Evolutionary conservation across 2,888 invertebrate species (phyloP).

Genomic region (Morinoia aosen): DNA sequence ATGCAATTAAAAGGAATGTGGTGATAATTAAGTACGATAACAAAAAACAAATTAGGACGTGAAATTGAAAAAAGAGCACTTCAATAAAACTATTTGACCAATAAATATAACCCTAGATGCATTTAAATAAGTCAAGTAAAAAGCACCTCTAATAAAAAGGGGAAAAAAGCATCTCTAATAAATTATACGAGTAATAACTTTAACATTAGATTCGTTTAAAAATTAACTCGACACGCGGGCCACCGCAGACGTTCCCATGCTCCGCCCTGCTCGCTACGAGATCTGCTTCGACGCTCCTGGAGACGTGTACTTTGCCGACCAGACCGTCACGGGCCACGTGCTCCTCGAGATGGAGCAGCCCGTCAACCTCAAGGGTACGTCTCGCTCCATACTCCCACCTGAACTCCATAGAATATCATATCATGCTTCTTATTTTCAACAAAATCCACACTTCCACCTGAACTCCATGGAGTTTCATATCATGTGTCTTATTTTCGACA

Average conservation of each 20-base stretch:
- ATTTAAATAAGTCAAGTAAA: too few species aligned
- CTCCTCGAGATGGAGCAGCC: constrained; percentile 69
- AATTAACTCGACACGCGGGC: neutral
- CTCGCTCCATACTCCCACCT: too few species aligned
- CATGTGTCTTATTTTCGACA: neutral
- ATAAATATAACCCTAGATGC: too few species aligned
- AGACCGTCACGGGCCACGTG: constrained; percentile 70
- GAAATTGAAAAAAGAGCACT: too few species aligned
- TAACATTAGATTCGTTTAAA: neutral
- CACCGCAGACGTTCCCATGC: constrained; percentile 60
- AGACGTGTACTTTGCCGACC: constrained; percentile 70
- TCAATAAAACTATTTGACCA: too few species aligned
- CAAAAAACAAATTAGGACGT: too few species aligned
- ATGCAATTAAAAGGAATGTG: too few species aligned
- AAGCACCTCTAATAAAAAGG: too few species aligned
- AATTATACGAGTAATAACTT: neutral
- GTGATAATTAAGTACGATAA: too few species aligned
- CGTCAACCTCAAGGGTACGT: constrained; percentile 70
- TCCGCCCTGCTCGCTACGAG: constrained; percentile 68
- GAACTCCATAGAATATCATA: neutral
- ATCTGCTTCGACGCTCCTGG: constrained; percentile 69
- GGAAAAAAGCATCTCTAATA: too few species aligned
- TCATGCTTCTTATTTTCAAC: neutral
- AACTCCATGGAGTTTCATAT: neutral
- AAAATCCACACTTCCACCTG: neutral